These are phyloP conservation scores for Norana najaformis DNA, from an alignment of 2,888 invertebrate species.

Conservation along the genomic window DNA sequence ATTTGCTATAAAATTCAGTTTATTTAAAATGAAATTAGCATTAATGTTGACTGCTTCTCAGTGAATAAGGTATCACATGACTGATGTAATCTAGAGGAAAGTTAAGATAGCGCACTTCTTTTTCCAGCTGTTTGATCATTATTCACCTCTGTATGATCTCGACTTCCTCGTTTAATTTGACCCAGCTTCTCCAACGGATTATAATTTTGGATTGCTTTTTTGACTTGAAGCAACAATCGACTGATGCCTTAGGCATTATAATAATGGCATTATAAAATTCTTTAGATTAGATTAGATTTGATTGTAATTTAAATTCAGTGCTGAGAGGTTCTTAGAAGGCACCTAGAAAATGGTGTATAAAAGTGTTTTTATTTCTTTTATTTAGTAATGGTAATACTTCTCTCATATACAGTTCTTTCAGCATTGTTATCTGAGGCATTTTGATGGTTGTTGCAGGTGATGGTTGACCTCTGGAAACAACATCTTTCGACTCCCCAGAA, in stretches of 20 bases:
- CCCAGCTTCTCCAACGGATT: no score
- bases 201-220: no score
- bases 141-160: neutral
- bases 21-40: no score
- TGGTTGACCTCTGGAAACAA: constrained; percentile 87
- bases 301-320: neutral
- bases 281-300: no score
- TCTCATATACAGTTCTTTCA: neutral
- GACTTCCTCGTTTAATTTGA: no score
- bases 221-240: no score
- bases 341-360: neutral
- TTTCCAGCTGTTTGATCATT: neutral
- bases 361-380: neutral
- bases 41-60: neutral
- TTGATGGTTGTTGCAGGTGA: constrained; percentile 67
- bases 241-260: no score
- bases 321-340: neutral
- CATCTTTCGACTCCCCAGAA: constrained; percentile 94
- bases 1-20: no score
- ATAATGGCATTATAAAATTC: no score
- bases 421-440: neutral
- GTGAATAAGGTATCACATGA: neutral
- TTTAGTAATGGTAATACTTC: neutral
- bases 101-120: neutral
- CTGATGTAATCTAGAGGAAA: neutral